Conservation (phyloP, 2,888 invertebrate genomes). For the Ditylenchus weischeri region DNA sequence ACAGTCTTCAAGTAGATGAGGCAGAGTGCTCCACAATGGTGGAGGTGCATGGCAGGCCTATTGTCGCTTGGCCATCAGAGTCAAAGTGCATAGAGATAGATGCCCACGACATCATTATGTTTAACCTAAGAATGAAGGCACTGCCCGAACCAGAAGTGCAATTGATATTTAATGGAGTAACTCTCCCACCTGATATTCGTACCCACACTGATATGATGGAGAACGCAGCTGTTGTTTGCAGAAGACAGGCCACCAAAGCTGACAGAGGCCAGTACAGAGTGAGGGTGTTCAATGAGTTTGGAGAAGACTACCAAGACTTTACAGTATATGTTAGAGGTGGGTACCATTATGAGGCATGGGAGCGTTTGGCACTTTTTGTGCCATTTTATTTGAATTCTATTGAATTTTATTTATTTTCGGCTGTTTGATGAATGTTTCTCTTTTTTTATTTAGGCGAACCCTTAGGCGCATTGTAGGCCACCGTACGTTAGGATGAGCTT, state of each 20-base stretch:
- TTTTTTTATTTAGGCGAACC: too few relatives aligned
- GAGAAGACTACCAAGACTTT: slow-evolving; percentile 40
- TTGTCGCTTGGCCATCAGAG: slow-evolving; percentile 10
- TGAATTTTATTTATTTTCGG: too few relatives aligned
- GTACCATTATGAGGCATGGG: neutral
- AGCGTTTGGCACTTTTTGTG: too few relatives aligned
- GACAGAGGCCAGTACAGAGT: slow-evolving; percentile 56
- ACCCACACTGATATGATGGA: slow-evolving; percentile 42
- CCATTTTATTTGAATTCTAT: too few relatives aligned
- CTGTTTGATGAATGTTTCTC: too few relatives aligned
- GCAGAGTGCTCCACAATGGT: slow-evolving; percentile 1
- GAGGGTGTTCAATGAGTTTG: slow-evolving; percentile 50
- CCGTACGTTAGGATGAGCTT: too few relatives aligned
- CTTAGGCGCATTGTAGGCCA: too few relatives aligned
- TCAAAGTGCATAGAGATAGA: slow-evolving; percentile 39
- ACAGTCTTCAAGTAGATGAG: slow-evolving; percentile 12
- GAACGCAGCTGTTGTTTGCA: slow-evolving; percentile 19
- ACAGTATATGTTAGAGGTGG: slow-evolving; percentile 33
- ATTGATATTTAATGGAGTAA: slow-evolving; percentile 44
- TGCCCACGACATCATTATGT: slow-evolving; percentile 45
- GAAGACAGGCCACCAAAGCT: slow-evolving; percentile 38
- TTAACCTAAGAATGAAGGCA: slow-evolving; percentile 42
- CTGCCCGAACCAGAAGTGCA: slow-evolving; percentile 52
- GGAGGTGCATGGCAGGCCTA: slow-evolving; percentile 19
- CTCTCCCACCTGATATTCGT: slow-evolving; percentile 44